Evolutionary conservation across 2,113 vertebrate species (phyloP).

Genomic region (Paradisaea rubra): DNA sequence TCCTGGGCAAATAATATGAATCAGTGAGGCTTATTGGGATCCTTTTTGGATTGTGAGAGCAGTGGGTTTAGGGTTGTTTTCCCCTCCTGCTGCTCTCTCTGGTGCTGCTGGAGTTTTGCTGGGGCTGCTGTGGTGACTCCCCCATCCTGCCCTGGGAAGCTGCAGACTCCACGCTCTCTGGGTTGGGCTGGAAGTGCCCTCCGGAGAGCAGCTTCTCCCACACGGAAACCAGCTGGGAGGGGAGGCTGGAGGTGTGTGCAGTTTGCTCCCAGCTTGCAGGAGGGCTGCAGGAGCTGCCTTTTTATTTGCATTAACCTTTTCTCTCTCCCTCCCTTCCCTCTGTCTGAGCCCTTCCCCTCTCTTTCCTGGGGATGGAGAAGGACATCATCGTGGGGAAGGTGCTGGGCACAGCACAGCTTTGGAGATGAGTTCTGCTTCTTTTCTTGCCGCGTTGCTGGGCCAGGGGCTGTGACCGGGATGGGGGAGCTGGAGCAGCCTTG

Average conservation of each 20-base stretch:
- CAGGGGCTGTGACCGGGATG: neutral
- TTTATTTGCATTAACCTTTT: neutral
- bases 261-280: neutral
- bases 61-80: neutral
- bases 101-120: neutral
- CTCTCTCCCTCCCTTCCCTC: neutral
- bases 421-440: neutral
- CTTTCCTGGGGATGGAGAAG: neutral
- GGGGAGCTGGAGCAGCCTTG: neutral
- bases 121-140: neutral
- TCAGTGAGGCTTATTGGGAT: neutral
- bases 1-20: neutral
- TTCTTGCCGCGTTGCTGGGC: rapidly evolving
- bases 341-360: neutral
- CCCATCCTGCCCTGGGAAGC: neutral
- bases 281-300: neutral
- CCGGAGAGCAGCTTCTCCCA: neutral
- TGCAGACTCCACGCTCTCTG: neutral
- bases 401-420: neutral
- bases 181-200: neutral
- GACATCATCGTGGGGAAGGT: neutral
- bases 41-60: neutral
- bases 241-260: neutral
- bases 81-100: neutral
- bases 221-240: rapidly evolving